Percentiles rank a stretch among this genome's conserved stretches.
Evolutionary conservation across 2,888 invertebrate species (phyloP).

Genomic region (Rhingia rostrata): DNA sequence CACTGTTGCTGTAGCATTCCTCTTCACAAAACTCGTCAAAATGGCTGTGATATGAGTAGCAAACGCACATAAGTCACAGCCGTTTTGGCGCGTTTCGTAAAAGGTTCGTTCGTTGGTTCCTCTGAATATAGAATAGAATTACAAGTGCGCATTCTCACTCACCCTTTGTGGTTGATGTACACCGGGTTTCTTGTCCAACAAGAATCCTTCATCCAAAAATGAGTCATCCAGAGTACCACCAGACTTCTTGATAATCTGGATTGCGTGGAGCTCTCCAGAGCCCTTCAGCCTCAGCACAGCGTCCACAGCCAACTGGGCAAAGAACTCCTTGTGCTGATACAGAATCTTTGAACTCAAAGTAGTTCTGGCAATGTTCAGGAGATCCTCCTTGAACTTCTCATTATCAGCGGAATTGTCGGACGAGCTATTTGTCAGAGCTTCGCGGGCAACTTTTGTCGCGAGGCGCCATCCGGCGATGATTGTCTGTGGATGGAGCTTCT

Average conservation of each 20-base stretch:
- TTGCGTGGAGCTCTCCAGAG: slow-evolving; percentile 96
- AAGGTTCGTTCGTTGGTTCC: slow-evolving; percentile 10
- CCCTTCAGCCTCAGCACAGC: slow-evolving; percentile 97
- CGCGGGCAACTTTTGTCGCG: slow-evolving; percentile 92
- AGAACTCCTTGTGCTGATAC: slow-evolving; percentile 97
- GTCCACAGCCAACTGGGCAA: slow-evolving; percentile 96
- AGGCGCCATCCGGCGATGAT: slow-evolving; percentile 98
- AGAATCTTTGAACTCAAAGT: slow-evolving; percentile 99
- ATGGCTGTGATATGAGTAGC: slow-evolving; percentile 82
- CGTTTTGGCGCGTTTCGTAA: slow-evolving; percentile 82
- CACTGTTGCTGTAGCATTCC: slow-evolving; percentile 47
- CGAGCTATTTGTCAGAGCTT: slow-evolving; percentile 91
- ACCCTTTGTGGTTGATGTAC: slow-evolving; percentile 95
- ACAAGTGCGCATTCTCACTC: slow-evolving; percentile 57
- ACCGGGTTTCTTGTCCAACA: slow-evolving; percentile 98
- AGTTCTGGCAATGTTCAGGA: slow-evolving; percentile 98
- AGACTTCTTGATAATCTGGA: slow-evolving; percentile 98
- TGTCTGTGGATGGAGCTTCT: slow-evolving; percentile 98
- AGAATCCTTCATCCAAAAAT: slow-evolving; percentile 96
- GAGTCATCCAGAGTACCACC: slow-evolving; percentile 97
- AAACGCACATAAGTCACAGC: slow-evolving; percentile 81
- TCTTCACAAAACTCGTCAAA: slow-evolving; percentile 82
- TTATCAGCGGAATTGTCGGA: slow-evolving; percentile 92
- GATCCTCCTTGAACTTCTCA: slow-evolving; percentile 91
- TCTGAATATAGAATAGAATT: slow-evolving; percentile 9